These are phyloP conservation scores for Chiloscyllium plagiosum DNA, from an alignment of 2,113 vertebrate genomes.

Conservation along the genomic window DNA sequence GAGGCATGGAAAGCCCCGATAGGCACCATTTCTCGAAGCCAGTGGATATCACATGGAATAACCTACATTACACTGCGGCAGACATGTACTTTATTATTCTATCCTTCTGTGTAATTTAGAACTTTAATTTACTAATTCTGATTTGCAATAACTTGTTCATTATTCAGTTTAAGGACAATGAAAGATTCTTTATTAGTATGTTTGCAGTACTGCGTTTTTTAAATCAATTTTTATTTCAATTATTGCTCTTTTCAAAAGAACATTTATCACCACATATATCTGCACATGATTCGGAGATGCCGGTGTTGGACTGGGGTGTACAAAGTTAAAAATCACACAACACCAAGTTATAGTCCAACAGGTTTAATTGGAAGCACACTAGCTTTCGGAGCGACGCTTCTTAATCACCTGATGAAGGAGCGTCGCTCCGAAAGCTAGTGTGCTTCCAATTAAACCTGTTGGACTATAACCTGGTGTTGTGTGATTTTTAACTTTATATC, in stretches of 20 bases:
- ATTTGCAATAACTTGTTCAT: background rate
- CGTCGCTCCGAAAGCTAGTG: too few relatives aligned
- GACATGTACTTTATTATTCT: slow-evolving; percentile 13
- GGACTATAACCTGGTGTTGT: too few relatives aligned
- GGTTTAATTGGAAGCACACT: too few relatives aligned
- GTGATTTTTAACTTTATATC: too few relatives aligned
- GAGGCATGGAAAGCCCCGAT: background rate
- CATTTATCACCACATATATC: background rate
- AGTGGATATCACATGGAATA: slow-evolving; percentile 25
- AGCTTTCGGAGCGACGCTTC: too few relatives aligned
- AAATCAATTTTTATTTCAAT: background rate
- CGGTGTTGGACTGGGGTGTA: too few relatives aligned
- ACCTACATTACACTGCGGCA: background rate
- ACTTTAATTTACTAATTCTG: background rate
- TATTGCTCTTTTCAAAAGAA: background rate
- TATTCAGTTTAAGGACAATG: background rate
- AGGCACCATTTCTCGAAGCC: slow-evolving; percentile 14
- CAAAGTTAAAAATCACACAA: too few relatives aligned
- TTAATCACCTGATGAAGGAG: too few relatives aligned
- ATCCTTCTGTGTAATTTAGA: background rate
- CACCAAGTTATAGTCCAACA: too few relatives aligned
- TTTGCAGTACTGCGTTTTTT: background rate
- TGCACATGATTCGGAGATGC: too few relatives aligned
- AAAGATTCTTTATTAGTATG: background rate
- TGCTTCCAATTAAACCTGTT: too few relatives aligned